Evolutionary conservation across 2,797 vertebrate species (phyloP), one percentile per base, ranked within the genome.

Genomic region (Falco berigora): DNA sequence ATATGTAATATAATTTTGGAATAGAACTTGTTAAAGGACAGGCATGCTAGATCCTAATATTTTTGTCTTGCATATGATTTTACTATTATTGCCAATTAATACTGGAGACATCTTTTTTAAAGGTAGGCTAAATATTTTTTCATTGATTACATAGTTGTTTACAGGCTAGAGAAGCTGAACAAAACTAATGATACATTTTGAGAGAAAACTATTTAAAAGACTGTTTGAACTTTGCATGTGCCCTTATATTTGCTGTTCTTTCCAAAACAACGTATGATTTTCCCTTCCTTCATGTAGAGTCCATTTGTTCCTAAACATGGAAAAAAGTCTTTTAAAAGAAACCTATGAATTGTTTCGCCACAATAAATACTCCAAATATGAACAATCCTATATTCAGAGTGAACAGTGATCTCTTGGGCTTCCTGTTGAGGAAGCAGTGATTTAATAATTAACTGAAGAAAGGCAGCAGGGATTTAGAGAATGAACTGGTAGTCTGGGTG

Each of bases 1-100:
- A 94, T 67, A 92, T 73, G 77, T 97, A 93, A 95, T 91, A 87
- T 64, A 94, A 96, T 85, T 97, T 97, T 97, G 81, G 94, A 92
- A 92, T 74, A 94, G 94, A 97, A 93, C 89, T 97, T 83, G 95
- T 93, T 92, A 87, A 92, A 96, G 89, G 90, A 86, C 68, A 95
- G 97, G 92, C 92, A 94, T 96, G 95, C 56, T 91, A 94, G 83
- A 96, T 89, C 91, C 85, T 96, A 94, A 88, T 95, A 93, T 96
- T 97, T 97, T 97, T 92, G 87, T 92, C 85, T 97, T 94, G 93
- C 92, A 90, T 96, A 96, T 94, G 78, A 74, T 97, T 98, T 97
- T 97, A 95, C 75, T 97, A 92, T 90, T 93, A 93, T 49, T 90
- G 79, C 73, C 83, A 85, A 86, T 84, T 90, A 96, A 89, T 94